A percentile compares a stretch with the other conserved stretches of the same genome.
Conservation (phyloP, 2,797 vertebrate genomes). For the Sylvilagus floridanus region DNA sequence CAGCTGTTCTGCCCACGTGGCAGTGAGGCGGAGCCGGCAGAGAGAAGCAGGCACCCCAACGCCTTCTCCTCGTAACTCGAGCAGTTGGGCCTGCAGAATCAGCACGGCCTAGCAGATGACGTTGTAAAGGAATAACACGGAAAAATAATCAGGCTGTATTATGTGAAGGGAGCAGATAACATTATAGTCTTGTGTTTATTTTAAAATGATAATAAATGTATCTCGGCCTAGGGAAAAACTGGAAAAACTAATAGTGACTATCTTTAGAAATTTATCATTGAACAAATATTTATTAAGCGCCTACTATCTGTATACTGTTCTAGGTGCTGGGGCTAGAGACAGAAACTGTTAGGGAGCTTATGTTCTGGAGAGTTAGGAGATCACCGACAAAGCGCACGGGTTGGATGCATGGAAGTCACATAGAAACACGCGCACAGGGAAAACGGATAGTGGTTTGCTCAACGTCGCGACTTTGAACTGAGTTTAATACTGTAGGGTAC, state of each 20-base stretch:
- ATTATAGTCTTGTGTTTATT: conserved; percentile 13
- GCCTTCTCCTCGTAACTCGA: not conserved
- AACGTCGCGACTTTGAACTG: not conserved
- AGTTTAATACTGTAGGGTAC: not conserved
- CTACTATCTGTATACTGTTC: not conserved
- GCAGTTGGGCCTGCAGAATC: not conserved
- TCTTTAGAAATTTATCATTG: conserved; percentile 66
- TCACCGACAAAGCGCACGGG: not conserved
- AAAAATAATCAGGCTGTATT: not conserved
- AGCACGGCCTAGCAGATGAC: not conserved
- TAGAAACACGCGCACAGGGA: rapidly evolving
- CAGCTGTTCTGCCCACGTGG: conserved; percentile 55
- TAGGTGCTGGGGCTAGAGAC: not conserved
- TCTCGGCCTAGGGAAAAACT: conserved; percentile 28
- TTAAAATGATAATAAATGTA: conserved; percentile 23
- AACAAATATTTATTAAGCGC: conserved; percentile 63
- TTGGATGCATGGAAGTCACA: not conserved
- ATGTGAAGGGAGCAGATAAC: not conserved
- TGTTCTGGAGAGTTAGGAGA: not conserved
- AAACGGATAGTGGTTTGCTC: not conserved
- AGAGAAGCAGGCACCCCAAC: not conserved
- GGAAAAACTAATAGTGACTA: conserved; percentile 72
- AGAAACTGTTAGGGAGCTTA: not conserved
- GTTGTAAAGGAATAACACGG: not conserved
- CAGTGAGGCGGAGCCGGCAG: not conserved